Base-by-base conservation (phyloP, 2,797 vertebrate species). In the Gadopsis marmoratus region DNA sequence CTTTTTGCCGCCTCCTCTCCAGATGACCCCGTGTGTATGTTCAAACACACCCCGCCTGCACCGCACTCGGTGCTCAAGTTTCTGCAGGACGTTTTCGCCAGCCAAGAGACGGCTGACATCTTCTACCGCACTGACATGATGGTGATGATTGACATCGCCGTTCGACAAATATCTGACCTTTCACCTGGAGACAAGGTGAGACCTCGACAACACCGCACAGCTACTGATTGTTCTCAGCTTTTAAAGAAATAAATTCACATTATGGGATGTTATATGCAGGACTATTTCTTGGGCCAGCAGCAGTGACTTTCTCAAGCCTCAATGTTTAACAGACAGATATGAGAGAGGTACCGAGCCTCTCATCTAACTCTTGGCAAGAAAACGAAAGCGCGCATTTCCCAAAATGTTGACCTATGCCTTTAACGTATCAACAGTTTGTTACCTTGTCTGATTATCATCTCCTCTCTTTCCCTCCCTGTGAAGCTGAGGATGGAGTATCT, bases 101-200 rank as follows among this genome's bases (percentile, higher is more conserved):
- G 92, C 91, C 88, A 82, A 9, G 91, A 97, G 71, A 97, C 98
- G 0, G 96, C 97, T 0, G 83, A 95, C 87, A 97, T 99, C 93
- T 99, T 99, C 95, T 99, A 99, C 92, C 96, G 96, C 92, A 97
- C 97, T 0, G 98, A 99, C 94, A 99, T 99, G 98, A 99, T 99
- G 98, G 98, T 98, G 50, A 97, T 99, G 94, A 99, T 99, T 0
- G 98, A 99, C 94, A 99, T 99, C 47, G 94, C 96, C 0, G 98
- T 99, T 85, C 95, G 98, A 56, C 98, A 97, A 86, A 97, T 99
- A 50, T 97, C 98, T 0, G 98, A 99, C 92, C 97, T 99, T 80
- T 99, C 97, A 0, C 97, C 98, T 0, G 98, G 98, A 87, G 98
- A 99, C 88, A 98, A 98, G 97, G 96, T 96, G 78, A 91, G 84